Evolutionary conservation across 2,797 vertebrate genomes (phyloP), one percentile per base, ranked within the genome.

Genomic region (Crenichthys baileyi): DNA sequence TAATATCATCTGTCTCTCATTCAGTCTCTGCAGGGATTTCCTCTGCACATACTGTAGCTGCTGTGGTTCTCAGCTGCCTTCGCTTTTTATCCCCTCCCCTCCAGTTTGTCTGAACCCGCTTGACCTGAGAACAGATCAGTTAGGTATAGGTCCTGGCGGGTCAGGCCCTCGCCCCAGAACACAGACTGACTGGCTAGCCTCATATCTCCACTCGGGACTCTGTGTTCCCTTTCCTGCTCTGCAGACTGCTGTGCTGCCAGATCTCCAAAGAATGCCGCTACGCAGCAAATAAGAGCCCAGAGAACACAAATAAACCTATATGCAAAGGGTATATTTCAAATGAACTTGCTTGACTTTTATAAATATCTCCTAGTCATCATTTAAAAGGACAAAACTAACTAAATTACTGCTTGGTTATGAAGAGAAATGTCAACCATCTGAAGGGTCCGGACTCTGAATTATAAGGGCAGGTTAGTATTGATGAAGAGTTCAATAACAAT

Each of bases 91-190:
- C 72, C 76, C 77, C 79, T 76, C 61, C 58, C 51, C 73, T 72
- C 75, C 84, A 61, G 89, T 82, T 88, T 87, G 90, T 86, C 90
- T 90, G 78, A 84, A 80, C 81, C 87, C 87, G 91, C 87, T 92
- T 94, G 93, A 92, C 93, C 78, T 12, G 24, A 81, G 78, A 90
- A 92, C 88, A 89, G 93, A 94, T 93, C 93, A 93, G 92, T 92
- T 92, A 89, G 92, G 90, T 92, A 87, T 88, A 83, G 93, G 91
- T 92, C 92, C 92, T 83, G 89, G 90, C 77, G 83, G 92, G 90
- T 90, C 91, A 82, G 91, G 87, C 88, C 87, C 90, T 91, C 87
- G 84, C 88, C 92, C 88, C 91, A 87, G 88, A 90, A 91, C 91
- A 91, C 89, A 92, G 92, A 93, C 93, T 85, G 87, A 86, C 87